phyloP scores from a whole-genome alignment of 2,797 vertebrate genomes.

The Eulemur albifrons region DNA sequence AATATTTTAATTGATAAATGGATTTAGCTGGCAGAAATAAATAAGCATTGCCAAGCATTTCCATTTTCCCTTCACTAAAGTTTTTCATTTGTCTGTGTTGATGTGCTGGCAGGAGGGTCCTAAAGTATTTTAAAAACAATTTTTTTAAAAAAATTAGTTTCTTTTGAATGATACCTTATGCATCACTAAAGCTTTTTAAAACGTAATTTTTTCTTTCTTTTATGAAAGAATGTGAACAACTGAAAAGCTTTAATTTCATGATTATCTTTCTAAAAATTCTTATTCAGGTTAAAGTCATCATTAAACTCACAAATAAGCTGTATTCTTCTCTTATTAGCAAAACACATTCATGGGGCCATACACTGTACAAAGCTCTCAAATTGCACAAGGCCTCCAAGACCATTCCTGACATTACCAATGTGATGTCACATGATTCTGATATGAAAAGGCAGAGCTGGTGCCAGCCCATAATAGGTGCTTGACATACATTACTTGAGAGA shows the following conservation, averaged over 20 bases:
- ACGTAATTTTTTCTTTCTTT: background rate
- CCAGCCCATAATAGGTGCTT: rapidly evolving
- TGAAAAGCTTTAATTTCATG: background rate
- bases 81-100: background rate
- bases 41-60: background rate
- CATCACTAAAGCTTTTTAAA: background rate
- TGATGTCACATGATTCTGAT: background rate
- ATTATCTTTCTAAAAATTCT: background rate
- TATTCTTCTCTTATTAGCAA: background rate
- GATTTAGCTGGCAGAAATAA: background rate
- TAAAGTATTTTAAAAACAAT: background rate
- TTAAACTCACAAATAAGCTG: background rate
- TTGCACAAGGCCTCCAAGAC: background rate
- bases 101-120: background rate
- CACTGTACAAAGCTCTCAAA: background rate
- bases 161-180: background rate
- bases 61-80: background rate
- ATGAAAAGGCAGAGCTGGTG: no score
- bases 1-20: background rate
- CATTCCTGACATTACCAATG: rapidly evolving
- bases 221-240: background rate
- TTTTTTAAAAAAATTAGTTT: background rate
- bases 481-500: rapidly evolving
- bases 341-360: background rate
- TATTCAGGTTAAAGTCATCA: background rate